Conservation (phyloP, 1,140 invertebrate genomes). For the Ganaspis sp. region DNA sequence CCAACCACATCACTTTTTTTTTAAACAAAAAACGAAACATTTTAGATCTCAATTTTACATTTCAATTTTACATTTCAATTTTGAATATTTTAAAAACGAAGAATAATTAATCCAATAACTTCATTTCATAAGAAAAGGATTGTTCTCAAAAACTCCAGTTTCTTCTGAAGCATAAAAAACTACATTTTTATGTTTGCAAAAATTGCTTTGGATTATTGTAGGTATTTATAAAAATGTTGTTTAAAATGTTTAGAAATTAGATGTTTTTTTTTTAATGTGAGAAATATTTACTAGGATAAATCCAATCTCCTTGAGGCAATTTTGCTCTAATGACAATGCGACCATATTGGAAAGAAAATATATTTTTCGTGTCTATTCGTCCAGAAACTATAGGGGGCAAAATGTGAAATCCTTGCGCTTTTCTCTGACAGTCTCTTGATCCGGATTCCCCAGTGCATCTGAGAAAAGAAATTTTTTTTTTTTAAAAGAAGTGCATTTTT, state of each 20-base stretch:
- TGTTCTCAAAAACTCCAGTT: too few relatives aligned
- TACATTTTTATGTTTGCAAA: too few relatives aligned
- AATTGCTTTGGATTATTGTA: too few relatives aligned
- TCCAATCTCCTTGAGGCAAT: conserved; percentile 82
- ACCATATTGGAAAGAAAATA: conserved; percentile 79
- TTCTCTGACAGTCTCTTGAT: conserved; percentile 74
- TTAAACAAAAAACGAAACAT: conserved; percentile 34
- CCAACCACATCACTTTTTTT: conserved; percentile 49
- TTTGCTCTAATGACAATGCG: conserved; percentile 81
- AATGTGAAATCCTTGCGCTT: conserved; percentile 76
- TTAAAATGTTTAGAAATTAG: too few relatives aligned
- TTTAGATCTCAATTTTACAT: neutral
- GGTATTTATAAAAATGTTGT: too few relatives aligned
- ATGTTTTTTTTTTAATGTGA: too few relatives aligned
- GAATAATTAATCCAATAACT: too few relatives aligned
- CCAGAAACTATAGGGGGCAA: conserved; percentile 83
- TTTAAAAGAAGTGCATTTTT: too few relatives aligned
- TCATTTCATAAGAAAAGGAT: too few relatives aligned
- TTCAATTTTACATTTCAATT: neutral
- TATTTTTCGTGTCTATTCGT: conserved; percentile 79
- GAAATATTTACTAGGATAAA: conserved; percentile 78
- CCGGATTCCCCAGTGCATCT: conserved; percentile 79
- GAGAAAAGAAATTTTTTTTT: conserved; percentile 45
- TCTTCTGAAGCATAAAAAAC: too few relatives aligned
- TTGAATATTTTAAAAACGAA: too few relatives aligned